Evolutionary conservation across 92 coral and sea anemone species (phyloP).

Genomic region (Montipora capitata): DNA sequence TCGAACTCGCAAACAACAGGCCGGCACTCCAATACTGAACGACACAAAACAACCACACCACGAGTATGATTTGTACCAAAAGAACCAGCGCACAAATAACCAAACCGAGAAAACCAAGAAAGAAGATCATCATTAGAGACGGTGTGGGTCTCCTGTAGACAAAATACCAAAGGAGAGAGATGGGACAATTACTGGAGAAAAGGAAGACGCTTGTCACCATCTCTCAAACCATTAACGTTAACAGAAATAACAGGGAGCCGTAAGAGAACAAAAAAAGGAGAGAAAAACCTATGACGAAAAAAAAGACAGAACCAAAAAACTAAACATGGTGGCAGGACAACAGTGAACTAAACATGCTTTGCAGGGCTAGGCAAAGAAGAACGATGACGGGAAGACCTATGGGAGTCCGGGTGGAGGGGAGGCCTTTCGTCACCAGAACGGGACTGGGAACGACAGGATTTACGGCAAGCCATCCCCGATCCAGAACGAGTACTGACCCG

Average conservation of each 20-base stretch:
- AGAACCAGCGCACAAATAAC: not conserved
- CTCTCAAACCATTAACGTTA: conserved; percentile 14
- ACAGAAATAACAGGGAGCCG: not conserved
- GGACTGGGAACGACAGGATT: too few species aligned
- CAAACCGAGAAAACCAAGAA: conserved; percentile 3
- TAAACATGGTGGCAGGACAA: too few species aligned
- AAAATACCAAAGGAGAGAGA: not conserved
- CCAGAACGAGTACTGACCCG: too few species aligned
- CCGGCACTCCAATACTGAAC: not conserved
- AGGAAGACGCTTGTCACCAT: not conserved
- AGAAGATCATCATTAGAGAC: not conserved
- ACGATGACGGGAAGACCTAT: too few species aligned
- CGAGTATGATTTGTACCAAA: not conserved
- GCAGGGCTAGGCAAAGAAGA: too few species aligned
- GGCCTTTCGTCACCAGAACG: too few species aligned
- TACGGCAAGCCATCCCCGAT: too few species aligned
- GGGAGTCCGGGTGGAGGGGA: too few species aligned
- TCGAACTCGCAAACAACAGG: not conserved
- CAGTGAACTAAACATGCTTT: too few species aligned
- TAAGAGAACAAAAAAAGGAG: not conserved
- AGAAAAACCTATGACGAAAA: too few species aligned
- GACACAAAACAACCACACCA: not conserved
- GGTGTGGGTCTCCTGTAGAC: not conserved
- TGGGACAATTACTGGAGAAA: not conserved
- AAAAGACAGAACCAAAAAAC: too few species aligned